phyloP scores from a whole-genome alignment of 2,888 invertebrate genomes.

The Drosophila nigritarsus region DNA sequence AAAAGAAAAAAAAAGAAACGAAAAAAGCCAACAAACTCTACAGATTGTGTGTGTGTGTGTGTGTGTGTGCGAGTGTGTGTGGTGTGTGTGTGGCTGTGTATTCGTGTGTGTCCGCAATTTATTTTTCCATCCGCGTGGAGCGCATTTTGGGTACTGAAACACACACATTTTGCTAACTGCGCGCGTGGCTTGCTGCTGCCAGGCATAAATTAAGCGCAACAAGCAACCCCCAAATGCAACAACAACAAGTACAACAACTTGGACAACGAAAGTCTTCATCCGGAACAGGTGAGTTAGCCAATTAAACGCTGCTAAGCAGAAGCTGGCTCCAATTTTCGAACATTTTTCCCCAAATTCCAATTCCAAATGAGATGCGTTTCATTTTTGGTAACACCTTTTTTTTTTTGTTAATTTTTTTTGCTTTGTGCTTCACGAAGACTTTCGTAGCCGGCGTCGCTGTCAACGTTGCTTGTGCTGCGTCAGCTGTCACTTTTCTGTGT shows the following conservation, averaged over 20 bases:
- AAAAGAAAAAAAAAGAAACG: neutral
- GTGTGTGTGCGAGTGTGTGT: slow-evolving; percentile 48
- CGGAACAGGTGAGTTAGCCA: slow-evolving; percentile 51
- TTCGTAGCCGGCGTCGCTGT: slow-evolving; percentile 30
- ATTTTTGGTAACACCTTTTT: slow-evolving; percentile 23
- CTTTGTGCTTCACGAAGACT: slow-evolving; percentile 33
- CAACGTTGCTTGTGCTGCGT: slow-evolving; percentile 36
- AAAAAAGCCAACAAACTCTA: neutral
- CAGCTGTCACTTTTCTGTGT: slow-evolving; percentile 63
- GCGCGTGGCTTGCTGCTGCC: slow-evolving; percentile 44
- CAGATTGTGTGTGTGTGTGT: slow-evolving; percentile 28
- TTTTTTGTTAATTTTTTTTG: slow-evolving; percentile 25
- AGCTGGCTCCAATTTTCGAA: slow-evolving; percentile 19
- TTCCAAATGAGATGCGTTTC: slow-evolving; percentile 26
- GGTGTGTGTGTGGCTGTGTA: slow-evolving; percentile 31
- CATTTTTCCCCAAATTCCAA: slow-evolving; percentile 1
- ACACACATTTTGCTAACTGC: slow-evolving; percentile 29
- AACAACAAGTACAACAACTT: slow-evolving; percentile 11
- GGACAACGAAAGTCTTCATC: slow-evolving; percentile 36
- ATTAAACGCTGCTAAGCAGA: slow-evolving; percentile 11
- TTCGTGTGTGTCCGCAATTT: slow-evolving; percentile 58
- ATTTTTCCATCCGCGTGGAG: slow-evolving; percentile 66
- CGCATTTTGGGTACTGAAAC: slow-evolving; percentile 31
- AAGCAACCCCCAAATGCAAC: slow-evolving; percentile 46
- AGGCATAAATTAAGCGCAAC: slow-evolving; percentile 7